Evolutionary conservation across 1,140 invertebrate genomes (phyloP), one percentile per base, ranked within the genome.

Genomic region (Psix sp.): DNA sequence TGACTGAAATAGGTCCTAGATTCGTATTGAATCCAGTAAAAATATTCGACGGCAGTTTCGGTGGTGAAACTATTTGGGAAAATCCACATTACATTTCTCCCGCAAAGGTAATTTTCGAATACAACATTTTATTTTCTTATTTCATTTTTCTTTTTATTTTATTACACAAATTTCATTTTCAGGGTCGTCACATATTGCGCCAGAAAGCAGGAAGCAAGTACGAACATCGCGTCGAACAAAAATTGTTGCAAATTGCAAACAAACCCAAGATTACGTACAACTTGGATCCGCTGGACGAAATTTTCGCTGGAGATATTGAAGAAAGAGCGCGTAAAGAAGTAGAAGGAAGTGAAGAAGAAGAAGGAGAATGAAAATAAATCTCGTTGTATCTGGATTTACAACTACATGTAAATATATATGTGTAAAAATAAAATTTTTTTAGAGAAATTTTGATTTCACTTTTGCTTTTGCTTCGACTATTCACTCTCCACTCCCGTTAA

Each of bases 11-110:
- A 79, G 98, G 96, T 33, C 98, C 96, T 5, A 89, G 98, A 87
- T 98, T 99, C 90, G 95, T 97, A 0, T 88, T 99, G 73, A 98
- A 99, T 89, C 96, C 97, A 4, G 95, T 98, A 76, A 93, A 93
- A 84, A 91, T 95, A 68, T 99, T 99, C 89, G 92, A 92, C 62
- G 94, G 93, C n/a, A 98, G 97, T 83, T 99, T 99, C 88, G 92
- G 93, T 51, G 98, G 97, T 16, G 87, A 91, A 56, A 93, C 96
- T 11, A 84, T 99, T 14, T 99, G 97, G 94, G 93, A 96, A 77
- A 99, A 99, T 91, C 91, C 95, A 1, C 84, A 93, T 74, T 99
- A 98, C 88, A 88, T 98, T 1, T 95, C 96, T 63, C 98, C 98
- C 10, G 93, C 95, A 52, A 92, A 92, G 82, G 92, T 93, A 88